Base-by-base conservation (phyloP, 2,113 vertebrate species). In the Cebidichthys violaceus region DNA sequence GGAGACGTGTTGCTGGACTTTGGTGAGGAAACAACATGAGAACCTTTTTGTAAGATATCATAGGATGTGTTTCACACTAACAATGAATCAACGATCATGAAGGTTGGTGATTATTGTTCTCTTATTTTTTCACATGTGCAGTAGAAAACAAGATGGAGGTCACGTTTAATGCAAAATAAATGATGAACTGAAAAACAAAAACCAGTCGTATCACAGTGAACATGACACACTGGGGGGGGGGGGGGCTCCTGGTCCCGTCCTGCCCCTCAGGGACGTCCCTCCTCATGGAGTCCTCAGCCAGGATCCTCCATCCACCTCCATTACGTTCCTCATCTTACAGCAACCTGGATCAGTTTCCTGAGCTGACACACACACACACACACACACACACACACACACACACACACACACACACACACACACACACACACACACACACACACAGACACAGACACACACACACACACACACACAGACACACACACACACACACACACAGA, bases 331-430 rank as follows among this genome's bases (percentile, higher is more conserved):
- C 89, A 14, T 85, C 87, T 91, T 89, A 74, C 89, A 84, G 2
- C 14, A 0, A n/a, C 45, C 69, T 65, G 87, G 87, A 84, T 91
- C 89, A 84, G 82, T 66, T 89, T 87, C 87, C 82, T 31, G 85
- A 60, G 60, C 31, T 1, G 41, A 39, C 9, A 1, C 77, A 41
- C 33, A 55, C 47, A 52, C 47, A 52, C 50, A 20, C 10, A 24
- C 54, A 55, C 54, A 55, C n/a, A 55, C 54, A 55, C 54, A 57
- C 22, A 13, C 54, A 15, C 47, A 1, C 76, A 61, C 10, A 24
- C 54, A 24, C 54, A 24, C 54, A 55, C 54, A 55, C n/a, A 55
- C 54, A 55, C 54, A 24, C 9, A 1, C 76, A 61, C 11, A 57
- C 54, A 11, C 54, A 57, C n/a, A 27, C 54, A 27, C 54, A 57